Base-by-base conservation (phyloP, 2,888 invertebrate genomes). In the Eristalis arbustorum region DNA sequence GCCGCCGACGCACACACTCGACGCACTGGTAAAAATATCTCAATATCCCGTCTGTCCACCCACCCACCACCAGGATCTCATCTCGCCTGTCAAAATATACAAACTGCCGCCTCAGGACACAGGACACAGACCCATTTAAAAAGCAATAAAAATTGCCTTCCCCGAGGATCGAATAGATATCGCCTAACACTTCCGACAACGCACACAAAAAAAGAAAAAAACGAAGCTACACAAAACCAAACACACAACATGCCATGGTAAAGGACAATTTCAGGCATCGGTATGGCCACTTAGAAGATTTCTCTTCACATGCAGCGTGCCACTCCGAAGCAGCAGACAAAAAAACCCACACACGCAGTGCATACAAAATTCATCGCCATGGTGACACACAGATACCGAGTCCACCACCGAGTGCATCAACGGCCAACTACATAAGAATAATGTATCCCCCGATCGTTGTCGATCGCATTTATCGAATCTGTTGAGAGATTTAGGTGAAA, bases 401-500 rank as follows among this genome's bases (percentile, higher is more conserved):
- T 37, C 37, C 37, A 37, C 37, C 56, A 49, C 49, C 22, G 80
- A 79, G 31, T n/a, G 23, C 57, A 42, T 22, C 42, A 67, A 64
- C 62, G 34, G 62, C 28, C 74, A 25, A 4, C 11, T 28, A 67
- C 56, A 37, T 13, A 37, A 37, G 18, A 76, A 75, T 64, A 78
- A 72, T 62, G 40, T 68, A 77, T 77, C 69, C 49, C 49, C 57
- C 56, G 76, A 80, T 84, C 76, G 56, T 59, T 73, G 1, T 42
- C 37, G 25, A 59, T 28, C 59, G 59, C 8, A 23, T 59, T 59
- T 25, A 59, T 57, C 23, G 67, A 28, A 81, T 81, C 78, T 75
- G 87, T 82, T 83, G 75, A 87, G 72, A 83, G 87, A 87, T 87
- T 87, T 85, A 78, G 87, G 87, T 83, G 87, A 83, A 83, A 85